phyloP scores from a whole-genome alignment of 2,113 vertebrate genomes.

The Syngnathus typhle region DNA sequence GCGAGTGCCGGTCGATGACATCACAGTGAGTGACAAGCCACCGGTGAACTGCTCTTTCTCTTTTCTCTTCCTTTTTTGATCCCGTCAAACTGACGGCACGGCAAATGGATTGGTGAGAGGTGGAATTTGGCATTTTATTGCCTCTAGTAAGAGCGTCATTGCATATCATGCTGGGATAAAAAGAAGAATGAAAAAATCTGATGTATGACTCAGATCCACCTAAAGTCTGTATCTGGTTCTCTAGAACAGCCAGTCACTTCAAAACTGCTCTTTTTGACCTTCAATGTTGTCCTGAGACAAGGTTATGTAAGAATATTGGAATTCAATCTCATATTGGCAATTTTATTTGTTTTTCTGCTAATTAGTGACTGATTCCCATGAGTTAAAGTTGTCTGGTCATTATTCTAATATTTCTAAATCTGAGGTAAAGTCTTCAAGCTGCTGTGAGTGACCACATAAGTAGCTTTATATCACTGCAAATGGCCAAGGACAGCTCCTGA shows the following conservation, averaged over 20 bases:
- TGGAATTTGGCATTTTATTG: slow-evolving; percentile 27
- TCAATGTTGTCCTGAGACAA: neutral
- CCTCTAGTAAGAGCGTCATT: slow-evolving; percentile 5
- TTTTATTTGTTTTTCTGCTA: neutral
- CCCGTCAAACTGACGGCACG: slow-evolving; percentile 39
- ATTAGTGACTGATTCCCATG: neutral
- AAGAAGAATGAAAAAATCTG: neutral
- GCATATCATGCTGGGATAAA: neutral
- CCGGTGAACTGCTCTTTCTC: slow-evolving; percentile 20
- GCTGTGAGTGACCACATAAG: slow-evolving; percentile 14
- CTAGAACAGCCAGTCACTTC: neutral
- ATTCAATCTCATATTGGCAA: neutral
- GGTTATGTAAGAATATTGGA: neutral
- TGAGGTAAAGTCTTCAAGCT: slow-evolving; percentile 1
- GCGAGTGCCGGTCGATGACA: slow-evolving; percentile 25
- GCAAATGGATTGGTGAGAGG: slow-evolving; percentile 14
- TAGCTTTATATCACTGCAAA: slow-evolving; percentile 25
- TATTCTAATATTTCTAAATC: neutral
- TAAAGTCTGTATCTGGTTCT: neutral
- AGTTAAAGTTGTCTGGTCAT: neutral
- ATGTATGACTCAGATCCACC: neutral
- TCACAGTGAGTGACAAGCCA: slow-evolving; percentile 43
- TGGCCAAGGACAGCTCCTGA: slow-evolving; percentile 44
- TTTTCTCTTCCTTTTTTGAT: slow-evolving; percentile 32
- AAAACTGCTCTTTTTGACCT: neutral